phyloP scores from a whole-genome alignment of 2,888 invertebrate genomes.

The Lumbricus terrestris region DNA sequence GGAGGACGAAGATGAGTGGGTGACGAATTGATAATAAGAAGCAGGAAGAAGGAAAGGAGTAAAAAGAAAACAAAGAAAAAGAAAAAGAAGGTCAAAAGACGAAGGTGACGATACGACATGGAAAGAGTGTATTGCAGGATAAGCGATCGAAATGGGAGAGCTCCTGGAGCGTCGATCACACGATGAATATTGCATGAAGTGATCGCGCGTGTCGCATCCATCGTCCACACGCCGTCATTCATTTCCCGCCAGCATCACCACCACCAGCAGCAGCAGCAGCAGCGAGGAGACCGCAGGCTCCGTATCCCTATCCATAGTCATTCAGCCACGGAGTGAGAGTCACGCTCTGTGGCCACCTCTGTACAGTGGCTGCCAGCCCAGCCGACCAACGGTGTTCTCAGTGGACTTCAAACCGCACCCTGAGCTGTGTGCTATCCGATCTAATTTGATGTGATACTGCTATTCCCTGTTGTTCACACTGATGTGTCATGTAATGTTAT shows the following conservation, averaged over 20 bases:
- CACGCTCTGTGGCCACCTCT: neutral
- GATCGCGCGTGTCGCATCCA: neutral
- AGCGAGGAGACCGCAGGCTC: too few species aligned
- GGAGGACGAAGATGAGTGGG: neutral
- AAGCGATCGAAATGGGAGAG: neutral
- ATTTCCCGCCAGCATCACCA: neutral
- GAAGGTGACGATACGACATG: neutral
- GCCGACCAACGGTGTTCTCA: neutral
- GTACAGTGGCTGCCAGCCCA: neutral
- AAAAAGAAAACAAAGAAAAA: too few species aligned
- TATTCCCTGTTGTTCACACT: too few species aligned
- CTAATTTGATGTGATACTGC: neutral
- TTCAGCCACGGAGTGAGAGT: neutral
- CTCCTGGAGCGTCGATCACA: neutral
- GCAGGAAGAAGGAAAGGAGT: too few species aligned
- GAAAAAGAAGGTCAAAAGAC: neutral
- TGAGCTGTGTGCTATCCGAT: neutral
- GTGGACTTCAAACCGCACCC: neutral
- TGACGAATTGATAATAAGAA: too few species aligned
- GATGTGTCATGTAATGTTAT: neutral
- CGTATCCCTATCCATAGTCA: neutral
- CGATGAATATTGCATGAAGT: conserved; percentile 17
- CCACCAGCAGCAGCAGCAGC: neutral
- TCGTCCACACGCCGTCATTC: neutral
- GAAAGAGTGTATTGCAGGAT: neutral